Conservation (phyloP, 2,797 vertebrate species). For the Phataginus tetradactyla region DNA sequence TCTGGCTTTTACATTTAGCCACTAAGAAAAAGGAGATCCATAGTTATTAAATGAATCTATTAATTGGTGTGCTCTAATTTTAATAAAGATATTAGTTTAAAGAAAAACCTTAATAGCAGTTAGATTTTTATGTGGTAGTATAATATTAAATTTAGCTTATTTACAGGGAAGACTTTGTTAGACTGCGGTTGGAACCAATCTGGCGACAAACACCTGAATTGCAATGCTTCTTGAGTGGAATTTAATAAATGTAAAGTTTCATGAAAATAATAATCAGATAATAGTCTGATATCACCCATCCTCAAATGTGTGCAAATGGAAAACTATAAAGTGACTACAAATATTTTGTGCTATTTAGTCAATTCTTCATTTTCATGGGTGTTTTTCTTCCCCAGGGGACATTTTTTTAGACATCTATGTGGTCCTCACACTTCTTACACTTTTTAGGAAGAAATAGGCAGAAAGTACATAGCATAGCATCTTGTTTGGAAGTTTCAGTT, state of each 20-base stretch:
- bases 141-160: conserved; percentile 50
- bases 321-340: not conserved
- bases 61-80: not conserved
- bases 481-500: not conserved
- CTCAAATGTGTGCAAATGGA: not conserved
- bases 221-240: not conserved
- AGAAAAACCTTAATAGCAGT: conserved; percentile 35
- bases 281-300: no score
- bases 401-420: not conserved
- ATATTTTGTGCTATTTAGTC: not conserved
- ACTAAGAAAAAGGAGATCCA: not conserved
- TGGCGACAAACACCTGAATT: conserved; percentile 3
- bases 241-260: conserved; percentile 12
- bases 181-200: not conserved
- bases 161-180: not conserved
- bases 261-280: no score
- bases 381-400: not conserved
- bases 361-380: not conserved
- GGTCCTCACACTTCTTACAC: not conserved
- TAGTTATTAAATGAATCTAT: not conserved
- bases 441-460: conserved; percentile 11
- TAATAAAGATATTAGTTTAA: conserved; percentile 25
- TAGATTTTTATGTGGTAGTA: not conserved
- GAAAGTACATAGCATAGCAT: not conserved
- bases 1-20: not conserved